Conservation (phyloP, 1,140 invertebrate species). For the Drosophila miranda region DNA sequence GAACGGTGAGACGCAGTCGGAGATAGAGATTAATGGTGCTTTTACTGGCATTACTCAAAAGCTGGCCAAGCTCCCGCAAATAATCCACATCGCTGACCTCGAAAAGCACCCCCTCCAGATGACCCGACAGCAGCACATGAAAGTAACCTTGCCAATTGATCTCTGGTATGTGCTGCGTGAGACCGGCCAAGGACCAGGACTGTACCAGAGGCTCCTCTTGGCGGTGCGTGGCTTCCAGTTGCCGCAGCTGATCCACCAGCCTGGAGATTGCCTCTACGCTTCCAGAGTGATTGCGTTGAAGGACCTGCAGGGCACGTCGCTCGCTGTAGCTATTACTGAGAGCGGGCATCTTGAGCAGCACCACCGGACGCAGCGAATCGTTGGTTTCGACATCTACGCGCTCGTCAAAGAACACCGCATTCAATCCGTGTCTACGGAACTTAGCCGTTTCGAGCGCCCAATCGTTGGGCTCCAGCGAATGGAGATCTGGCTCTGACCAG, state of each 20-base stretch:
- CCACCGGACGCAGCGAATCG: slow-evolving; percentile 43
- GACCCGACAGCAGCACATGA: slow-evolving; percentile 11
- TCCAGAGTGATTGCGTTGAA: not conserved
- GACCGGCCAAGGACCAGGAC: slow-evolving; percentile 20
- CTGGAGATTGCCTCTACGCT: not conserved
- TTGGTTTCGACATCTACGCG: slow-evolving; percentile 55
- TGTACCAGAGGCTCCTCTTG: slow-evolving; percentile 17
- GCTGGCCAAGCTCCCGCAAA: slow-evolving; percentile 32
- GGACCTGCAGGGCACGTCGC: not conserved
- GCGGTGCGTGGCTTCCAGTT: slow-evolving; percentile 23
- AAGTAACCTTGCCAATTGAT: slow-evolving; percentile 49
- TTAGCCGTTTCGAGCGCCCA: slow-evolving; percentile 22
- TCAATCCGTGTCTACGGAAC: slow-evolving; percentile 45
- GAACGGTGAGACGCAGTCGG: not conserved
- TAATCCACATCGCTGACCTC: slow-evolving; percentile 63
- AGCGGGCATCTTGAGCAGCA: slow-evolving; percentile 57
- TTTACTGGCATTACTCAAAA: slow-evolving; percentile 6
- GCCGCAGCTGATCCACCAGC: not conserved
- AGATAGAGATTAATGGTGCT: slow-evolving; percentile 14
- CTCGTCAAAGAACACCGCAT: slow-evolving; percentile 54
- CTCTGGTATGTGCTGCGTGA: slow-evolving; percentile 32
- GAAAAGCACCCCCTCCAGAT: slow-evolving; percentile 18
- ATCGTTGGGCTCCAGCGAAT: not conserved
- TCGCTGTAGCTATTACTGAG: not conserved
- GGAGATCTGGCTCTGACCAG: not conserved